phyloP scores from a whole-genome alignment of 2,797 vertebrate species.

The Platalea minor region DNA sequence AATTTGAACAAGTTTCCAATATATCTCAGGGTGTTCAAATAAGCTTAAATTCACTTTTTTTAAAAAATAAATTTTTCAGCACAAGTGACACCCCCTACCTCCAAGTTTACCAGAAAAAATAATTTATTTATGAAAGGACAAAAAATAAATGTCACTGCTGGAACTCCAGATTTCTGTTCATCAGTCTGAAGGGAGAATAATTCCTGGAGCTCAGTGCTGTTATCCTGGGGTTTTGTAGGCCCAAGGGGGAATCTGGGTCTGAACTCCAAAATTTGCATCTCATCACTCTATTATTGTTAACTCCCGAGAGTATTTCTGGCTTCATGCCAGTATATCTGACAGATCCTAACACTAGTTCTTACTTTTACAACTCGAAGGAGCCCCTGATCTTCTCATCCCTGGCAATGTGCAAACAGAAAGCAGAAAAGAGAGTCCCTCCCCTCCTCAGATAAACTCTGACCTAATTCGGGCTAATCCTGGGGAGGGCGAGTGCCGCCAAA shows the following conservation, averaged over 20 bases:
- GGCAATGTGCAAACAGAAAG: neutral
- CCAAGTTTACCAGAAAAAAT: neutral
- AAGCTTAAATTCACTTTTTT: neutral
- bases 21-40: neutral
- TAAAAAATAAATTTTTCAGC: neutral
- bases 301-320: neutral
- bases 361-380: neutral
- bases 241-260: neutral
- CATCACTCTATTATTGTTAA: neutral
- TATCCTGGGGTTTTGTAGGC: neutral
- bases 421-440: neutral
- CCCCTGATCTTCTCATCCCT: neutral
- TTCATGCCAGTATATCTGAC: neutral
- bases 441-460: constrained; percentile 14
- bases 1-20: neutral
- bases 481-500: neutral
- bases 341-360: neutral
- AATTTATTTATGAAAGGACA: neutral
- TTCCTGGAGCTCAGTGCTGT: neutral
- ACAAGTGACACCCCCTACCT: neutral
- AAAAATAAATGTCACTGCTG: neutral
- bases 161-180: neutral
- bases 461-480: neutral
- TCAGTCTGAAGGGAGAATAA: neutral
- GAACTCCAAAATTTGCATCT: neutral